phyloP scores from a whole-genome alignment of 2,113 vertebrate species.

The Myrmophylax atrothorax region DNA sequence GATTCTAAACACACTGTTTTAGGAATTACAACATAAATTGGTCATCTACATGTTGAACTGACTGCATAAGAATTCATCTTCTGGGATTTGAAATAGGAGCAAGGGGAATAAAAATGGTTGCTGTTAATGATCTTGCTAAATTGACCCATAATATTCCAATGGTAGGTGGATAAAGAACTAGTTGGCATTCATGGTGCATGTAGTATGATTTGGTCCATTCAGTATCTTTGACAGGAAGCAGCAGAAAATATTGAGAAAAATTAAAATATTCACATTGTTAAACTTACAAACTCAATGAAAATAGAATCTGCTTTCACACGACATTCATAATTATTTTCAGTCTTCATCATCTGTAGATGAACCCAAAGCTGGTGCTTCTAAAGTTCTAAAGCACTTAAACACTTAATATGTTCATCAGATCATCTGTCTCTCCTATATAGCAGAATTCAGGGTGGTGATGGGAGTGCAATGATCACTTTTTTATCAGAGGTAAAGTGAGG shows the following conservation, averaged over 20 bases:
- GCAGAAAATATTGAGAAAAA: background rate
- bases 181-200: background rate
- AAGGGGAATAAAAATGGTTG: background rate
- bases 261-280: background rate
- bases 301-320: background rate
- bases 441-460: background rate
- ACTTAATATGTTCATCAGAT: background rate
- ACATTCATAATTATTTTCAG: background rate
- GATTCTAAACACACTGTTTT: conserved; percentile 1
- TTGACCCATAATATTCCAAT: background rate
- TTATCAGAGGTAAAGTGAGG: background rate
- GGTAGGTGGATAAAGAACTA: background rate
- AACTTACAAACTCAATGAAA: background rate
- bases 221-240: background rate
- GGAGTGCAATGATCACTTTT: background rate
- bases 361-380: background rate
- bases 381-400: background rate
- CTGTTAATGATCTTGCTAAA: background rate
- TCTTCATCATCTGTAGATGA: background rate
- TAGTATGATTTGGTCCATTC: background rate
- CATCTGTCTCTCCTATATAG: background rate
- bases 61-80: background rate
- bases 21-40: background rate
- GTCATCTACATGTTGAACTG: conserved; percentile 6
- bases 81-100: background rate